Percentiles rank a stretch among this genome's conserved stretches.
phyloP scores from a whole-genome alignment of 1,140 invertebrate genomes.

The Plodia interpunctella region DNA sequence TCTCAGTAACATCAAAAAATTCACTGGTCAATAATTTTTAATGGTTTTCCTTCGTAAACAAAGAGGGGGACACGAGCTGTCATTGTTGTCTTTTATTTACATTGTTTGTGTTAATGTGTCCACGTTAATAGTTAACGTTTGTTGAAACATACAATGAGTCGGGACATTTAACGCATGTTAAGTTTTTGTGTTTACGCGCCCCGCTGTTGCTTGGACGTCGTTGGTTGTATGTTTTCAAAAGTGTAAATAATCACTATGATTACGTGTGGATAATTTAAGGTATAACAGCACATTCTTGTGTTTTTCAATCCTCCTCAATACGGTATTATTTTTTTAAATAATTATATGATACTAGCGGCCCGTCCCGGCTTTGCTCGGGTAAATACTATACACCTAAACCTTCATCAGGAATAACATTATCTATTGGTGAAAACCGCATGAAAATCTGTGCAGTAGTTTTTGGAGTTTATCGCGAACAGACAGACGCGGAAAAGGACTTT shows the following conservation, averaged over 20 bases:
- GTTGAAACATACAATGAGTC: constrained; percentile 43
- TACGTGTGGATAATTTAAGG: neutral
- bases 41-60: constrained; percentile 58
- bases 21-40: constrained; percentile 52
- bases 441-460: too few species aligned
- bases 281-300: neutral
- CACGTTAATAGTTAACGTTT: constrained; percentile 38
- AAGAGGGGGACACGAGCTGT: constrained; percentile 34
- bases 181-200: constrained; percentile 23
- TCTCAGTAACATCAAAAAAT: constrained; percentile 37
- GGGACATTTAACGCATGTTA: constrained; percentile 54
- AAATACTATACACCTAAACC: too few species aligned
- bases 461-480: too few species aligned
- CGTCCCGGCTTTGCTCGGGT: too few species aligned
- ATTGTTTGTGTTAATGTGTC: constrained; percentile 52
- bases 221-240: neutral
- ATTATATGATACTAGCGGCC: too few species aligned
- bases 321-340: too few species aligned
- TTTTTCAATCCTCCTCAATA: neutral
- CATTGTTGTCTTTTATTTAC: constrained; percentile 44
- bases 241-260: neutral
- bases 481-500: too few species aligned
- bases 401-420: too few species aligned
- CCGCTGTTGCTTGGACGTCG: constrained; percentile 25
- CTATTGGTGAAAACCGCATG: too few species aligned